These are phyloP conservation scores for Mustela nigripes DNA, from an alignment of 2,113 vertebrate species.

Conservation along the genomic window DNA sequence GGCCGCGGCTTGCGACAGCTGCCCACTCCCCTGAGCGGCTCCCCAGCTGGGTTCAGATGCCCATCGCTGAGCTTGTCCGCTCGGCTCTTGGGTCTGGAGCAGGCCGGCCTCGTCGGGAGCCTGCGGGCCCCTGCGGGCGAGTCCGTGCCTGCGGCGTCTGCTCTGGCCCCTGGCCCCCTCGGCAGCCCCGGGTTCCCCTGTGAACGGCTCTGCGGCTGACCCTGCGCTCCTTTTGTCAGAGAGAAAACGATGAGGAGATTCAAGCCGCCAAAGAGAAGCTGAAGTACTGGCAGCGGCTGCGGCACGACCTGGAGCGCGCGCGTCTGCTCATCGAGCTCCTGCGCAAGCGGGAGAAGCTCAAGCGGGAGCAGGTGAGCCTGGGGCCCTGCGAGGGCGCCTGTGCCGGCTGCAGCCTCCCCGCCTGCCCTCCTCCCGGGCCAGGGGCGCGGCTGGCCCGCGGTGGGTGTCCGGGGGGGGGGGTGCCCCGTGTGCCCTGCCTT, in stretches of 20 bases:
- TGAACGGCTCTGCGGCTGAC: fast-evolving
- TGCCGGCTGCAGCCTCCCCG: too few relatives aligned
- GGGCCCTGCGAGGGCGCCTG: background rate
- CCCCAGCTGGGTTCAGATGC: background rate
- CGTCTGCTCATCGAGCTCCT: slow-evolving; percentile 97
- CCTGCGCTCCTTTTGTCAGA: slow-evolving; percentile 84
- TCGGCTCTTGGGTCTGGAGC: background rate
- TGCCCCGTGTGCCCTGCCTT: fast-evolving
- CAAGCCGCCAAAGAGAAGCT: slow-evolving; percentile 96
- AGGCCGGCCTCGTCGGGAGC: fast-evolving
- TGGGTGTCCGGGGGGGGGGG: background rate
- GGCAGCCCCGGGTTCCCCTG: background rate
- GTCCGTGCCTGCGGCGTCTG: background rate
- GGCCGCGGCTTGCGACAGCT: background rate
- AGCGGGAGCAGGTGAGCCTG: slow-evolving; percentile 95
- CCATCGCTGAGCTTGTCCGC: background rate
- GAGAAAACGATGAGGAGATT: slow-evolving; percentile 95
- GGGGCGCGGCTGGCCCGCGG: fast-evolving
- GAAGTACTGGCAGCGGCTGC: slow-evolving; percentile 97
- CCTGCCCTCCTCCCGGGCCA: background rate
- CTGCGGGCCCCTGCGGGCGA: fast-evolving
- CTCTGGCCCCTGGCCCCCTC: too few relatives aligned
- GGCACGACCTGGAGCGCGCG: slow-evolving; percentile 96
- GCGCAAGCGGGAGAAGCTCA: slow-evolving; percentile 98
- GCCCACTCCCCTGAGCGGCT: background rate